Evolutionary conservation across 2,113 vertebrate species (phyloP).

Genomic region (Dolichotis patagonum): DNA sequence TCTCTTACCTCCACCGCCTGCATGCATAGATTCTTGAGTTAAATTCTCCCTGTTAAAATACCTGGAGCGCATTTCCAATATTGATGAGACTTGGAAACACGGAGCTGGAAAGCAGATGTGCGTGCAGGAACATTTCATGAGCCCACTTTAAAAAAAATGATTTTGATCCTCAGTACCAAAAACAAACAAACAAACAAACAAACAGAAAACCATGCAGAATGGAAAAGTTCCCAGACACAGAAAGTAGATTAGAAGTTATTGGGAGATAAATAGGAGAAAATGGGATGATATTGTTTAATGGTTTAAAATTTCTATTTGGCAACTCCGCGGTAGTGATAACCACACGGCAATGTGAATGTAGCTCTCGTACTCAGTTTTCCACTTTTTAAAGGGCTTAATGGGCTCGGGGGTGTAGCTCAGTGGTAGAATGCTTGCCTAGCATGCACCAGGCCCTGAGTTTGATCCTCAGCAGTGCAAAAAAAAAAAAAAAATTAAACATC

Average conservation of each 20-base stretch:
- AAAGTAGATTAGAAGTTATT: not conserved
- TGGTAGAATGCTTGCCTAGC: not conserved
- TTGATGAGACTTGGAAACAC: not conserved
- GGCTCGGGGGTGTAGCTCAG: not conserved
- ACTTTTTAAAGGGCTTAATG: not conserved
- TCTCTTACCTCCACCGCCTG: not conserved
- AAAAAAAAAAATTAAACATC: not conserved
- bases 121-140: not conserved
- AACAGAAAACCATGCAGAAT: not conserved
- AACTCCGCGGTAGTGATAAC: not conserved
- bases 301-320: not conserved
- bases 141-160: not conserved
- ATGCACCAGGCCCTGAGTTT: not conserved
- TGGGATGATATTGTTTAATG: not conserved
- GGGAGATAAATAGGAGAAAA: not conserved
- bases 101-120: not conserved
- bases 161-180: not conserved
- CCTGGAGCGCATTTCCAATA: not conserved
- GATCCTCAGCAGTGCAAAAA: not conserved
- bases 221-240: not conserved
- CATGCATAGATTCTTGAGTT: not conserved
- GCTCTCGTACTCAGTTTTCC: not conserved
- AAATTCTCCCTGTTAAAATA: slow-evolving; percentile 1
- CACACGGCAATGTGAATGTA: not conserved
- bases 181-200: no score